Evolutionary conservation across 2,888 invertebrate species (phyloP), one percentile per base, ranked within the genome.

Genomic region (Onchidella celtica): DNA sequence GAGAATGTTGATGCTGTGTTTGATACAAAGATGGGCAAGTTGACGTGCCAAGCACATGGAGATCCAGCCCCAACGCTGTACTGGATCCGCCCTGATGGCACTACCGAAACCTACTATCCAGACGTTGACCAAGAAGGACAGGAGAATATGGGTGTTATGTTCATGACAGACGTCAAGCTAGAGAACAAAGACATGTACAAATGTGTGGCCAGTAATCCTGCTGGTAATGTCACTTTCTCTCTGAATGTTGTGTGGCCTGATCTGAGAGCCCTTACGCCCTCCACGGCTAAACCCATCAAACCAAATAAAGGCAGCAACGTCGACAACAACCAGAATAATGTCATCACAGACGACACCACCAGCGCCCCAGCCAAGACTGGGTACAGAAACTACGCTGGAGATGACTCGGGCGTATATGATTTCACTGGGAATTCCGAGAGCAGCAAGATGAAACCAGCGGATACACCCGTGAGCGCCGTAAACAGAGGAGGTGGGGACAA

Each of bases 181-280:
- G 82, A 84, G 24, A 84, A 85, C 74, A 90, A 89, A 63, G 90
- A 90, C 14, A 87, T 87, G 83, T 93, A 92, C 84, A 89, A 89
- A 81, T 93, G 93, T 82, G 85, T 92, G 24, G 93, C 93, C 4
- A 90, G 89, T 83, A 93, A 93, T 84, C 91, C 90, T 0, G 92
- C 92, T 0, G 93, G 93, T 1, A 92, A 92, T 82, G 92, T 92
- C 14, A 92, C 92, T 17, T 88, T 93, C 57, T 90, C 91, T 1
- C 85, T 92, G 36, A 92, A 92, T 83, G 91, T 92, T n/a, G 88
- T 89, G 17, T 91, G 91, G 91, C 92, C 92, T 17, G 73, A 73
- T 14, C 75, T 84, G 11, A 80, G 83, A 32, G 70, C 77, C 17
- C 73, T 81, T 0, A 79, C 76, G 29, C 69, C 85, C 0, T 55